Evolutionary conservation across 1,140 invertebrate species (phyloP).

Genomic region (Telenomus remus): DNA sequence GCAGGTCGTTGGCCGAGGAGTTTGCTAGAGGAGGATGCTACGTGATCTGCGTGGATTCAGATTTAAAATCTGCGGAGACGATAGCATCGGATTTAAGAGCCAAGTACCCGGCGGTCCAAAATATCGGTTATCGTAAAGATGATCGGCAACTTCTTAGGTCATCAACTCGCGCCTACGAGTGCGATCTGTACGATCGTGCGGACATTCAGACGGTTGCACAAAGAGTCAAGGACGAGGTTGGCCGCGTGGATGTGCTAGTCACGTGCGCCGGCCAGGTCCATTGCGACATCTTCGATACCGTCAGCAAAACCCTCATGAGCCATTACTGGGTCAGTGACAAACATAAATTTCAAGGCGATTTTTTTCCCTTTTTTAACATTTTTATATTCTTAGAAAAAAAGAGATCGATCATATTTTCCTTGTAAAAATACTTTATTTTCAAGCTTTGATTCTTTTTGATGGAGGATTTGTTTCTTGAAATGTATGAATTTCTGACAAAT

Average conservation of each 20-base stretch:
- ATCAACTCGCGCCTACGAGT: conserved; percentile 62
- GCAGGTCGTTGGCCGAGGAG: conserved; percentile 65
- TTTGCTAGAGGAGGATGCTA: conserved; percentile 68
- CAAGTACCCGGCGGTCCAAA: conserved; percentile 43
- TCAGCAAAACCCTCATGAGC: conserved; percentile 67
- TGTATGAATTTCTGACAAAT: too few species aligned
- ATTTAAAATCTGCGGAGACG: conserved; percentile 53
- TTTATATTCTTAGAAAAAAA: too few species aligned
- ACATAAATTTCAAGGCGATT: background rate
- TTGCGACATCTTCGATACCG: conserved; percentile 63
- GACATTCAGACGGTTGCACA: conserved; percentile 61
- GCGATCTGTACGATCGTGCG: conserved; percentile 62
- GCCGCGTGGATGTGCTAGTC: conserved; percentile 68
- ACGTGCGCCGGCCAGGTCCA: conserved; percentile 63
- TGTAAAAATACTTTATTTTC: too few species aligned
- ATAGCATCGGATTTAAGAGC: conserved; percentile 50
- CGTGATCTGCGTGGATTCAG: conserved; percentile 68
- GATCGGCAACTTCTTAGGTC: conserved; percentile 6
- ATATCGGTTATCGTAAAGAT: conserved; percentile 53
- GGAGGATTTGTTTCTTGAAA: too few species aligned
- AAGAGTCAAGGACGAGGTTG: conserved; percentile 67
- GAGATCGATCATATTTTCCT: conserved; percentile 1
- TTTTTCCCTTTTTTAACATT: conserved; percentile 4
- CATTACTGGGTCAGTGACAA: conserved; percentile 69
- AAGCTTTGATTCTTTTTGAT: too few species aligned